A percentile compares a stretch with the other conserved stretches of the same genome.
Evolutionary conservation across 2,113 vertebrate species (phyloP).

Genomic region (Pogona vitticeps): DNA sequence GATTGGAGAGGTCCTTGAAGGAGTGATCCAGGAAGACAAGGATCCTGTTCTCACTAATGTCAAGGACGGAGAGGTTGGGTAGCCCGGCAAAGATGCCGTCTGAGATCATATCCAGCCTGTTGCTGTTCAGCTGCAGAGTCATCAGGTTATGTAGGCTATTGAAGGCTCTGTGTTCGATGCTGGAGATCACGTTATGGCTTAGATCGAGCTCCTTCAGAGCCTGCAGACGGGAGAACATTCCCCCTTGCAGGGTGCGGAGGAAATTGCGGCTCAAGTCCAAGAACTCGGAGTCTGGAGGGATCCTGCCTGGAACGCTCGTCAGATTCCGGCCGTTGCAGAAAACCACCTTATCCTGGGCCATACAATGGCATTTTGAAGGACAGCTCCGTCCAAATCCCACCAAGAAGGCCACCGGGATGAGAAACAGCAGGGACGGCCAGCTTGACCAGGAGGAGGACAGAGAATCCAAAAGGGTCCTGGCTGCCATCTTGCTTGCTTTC

Average conservation of each 20-base stretch:
- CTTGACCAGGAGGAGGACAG: slow-evolving; percentile 25
- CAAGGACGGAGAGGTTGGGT: slow-evolving; percentile 77
- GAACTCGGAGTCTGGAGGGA: slow-evolving; percentile 75
- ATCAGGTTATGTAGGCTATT: slow-evolving; percentile 78
- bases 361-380: slow-evolving; percentile 81
- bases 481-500: slow-evolving; percentile 20
- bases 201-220: slow-evolving; percentile 87
- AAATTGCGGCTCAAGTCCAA: slow-evolving; percentile 87
- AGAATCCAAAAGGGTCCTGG: background rate
- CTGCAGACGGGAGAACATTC: slow-evolving; percentile 80
- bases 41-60: slow-evolving; percentile 88
- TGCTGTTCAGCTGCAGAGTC: slow-evolving; percentile 79
- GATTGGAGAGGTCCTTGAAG: slow-evolving; percentile 79
- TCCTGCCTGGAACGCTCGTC: slow-evolving; percentile 77
- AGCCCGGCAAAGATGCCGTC: slow-evolving; percentile 85
- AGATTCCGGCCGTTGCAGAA: slow-evolving; percentile 83
- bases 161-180: slow-evolving; percentile 88
- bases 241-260: slow-evolving; percentile 80
- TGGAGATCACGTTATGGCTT: slow-evolving; percentile 85
- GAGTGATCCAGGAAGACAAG: slow-evolving; percentile 88
- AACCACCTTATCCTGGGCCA: slow-evolving; percentile 76
- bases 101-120: slow-evolving; percentile 85
- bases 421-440: background rate
- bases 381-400: slow-evolving; percentile 62
- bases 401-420: slow-evolving; percentile 40